Conservation (phyloP, 2,888 invertebrate species). For the Amphipoea oculea region DNA sequence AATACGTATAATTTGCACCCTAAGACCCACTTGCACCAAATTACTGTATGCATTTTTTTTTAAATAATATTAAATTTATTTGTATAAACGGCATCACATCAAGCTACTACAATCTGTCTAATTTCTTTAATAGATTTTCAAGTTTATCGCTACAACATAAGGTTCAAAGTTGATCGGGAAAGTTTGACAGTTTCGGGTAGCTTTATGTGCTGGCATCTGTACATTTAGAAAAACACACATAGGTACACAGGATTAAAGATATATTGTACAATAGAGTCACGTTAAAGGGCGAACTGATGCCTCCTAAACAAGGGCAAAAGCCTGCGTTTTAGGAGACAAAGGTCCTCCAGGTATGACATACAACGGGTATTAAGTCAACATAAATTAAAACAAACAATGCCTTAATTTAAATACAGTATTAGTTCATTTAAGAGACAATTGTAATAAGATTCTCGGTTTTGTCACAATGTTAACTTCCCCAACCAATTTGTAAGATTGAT, state of each 20-base stretch:
- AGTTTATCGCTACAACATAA: too few relatives aligned
- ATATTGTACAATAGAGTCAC: neutral
- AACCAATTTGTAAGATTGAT: neutral
- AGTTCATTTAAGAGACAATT: neutral
- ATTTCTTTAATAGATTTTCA: too few relatives aligned
- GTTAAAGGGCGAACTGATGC: neutral
- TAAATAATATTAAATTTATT: too few relatives aligned
- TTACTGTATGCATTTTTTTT: too few relatives aligned
- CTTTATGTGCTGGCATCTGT: neutral
- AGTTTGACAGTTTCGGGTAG: too few relatives aligned
- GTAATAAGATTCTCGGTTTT: neutral
- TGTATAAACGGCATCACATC: too few relatives aligned
- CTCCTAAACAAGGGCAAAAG: neutral
- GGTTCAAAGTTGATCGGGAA: too few relatives aligned
- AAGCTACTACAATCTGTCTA: too few relatives aligned
- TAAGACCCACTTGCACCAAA: too few relatives aligned
- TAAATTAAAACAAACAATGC: neutral
- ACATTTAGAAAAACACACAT: neutral
- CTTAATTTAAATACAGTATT: neutral
- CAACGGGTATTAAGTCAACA: neutral
- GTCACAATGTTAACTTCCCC: neutral
- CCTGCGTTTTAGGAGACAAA: neutral
- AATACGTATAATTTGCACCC: neutral
- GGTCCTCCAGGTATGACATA: neutral
- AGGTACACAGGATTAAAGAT: neutral